Evolutionary conservation across 2,797 vertebrate species (phyloP), one percentile per base, ranked within the genome.

Genomic region (Acanthurus leucopareius): DNA sequence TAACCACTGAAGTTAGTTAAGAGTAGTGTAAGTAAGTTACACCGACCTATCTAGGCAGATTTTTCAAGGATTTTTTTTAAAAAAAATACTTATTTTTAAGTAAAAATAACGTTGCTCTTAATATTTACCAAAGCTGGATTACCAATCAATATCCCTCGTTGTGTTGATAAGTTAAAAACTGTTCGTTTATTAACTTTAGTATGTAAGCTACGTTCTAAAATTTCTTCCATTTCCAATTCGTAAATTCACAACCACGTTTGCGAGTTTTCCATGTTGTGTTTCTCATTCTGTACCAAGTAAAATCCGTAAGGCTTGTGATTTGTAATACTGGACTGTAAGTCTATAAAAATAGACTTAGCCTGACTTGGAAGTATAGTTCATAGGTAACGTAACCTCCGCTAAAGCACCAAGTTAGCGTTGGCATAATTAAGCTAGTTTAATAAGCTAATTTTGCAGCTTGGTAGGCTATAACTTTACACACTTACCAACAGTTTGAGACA

Each of bases 401-500:
- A 52, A 52, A 40, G 7, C 32, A 58, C 2, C 14, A 5, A n/a
- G 28, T 25, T 52, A 66, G 7, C 52, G 19, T 69, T 81, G 75
- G 73, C 74, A 45, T 59, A 14, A 57, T 35, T 35, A 35, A 35
- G 32, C 32, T 35, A 35, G 32, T 35, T 35, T 35, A 35, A 35
- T 35, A 20, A 57, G 61, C 75, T 66, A 78, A 42, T 4, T 22
- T 63, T 4, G 5, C 19, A 54, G 15, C 25, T 22, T 16, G 9
- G n/a, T 11, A 6, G 9, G 17, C 16, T 28, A 20, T 25, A 16
- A 73, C 9, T 52, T 51, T 1, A 25, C n/a, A 9, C 54, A 93
- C 97, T 97, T 89, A 99, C 98, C 97, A 44, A 99, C 91, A 7
- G 78, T 77, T 90, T 94, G 95, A 32, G 97, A 98, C 59, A 98